A percentile compares a stretch with the other conserved stretches of the same genome.
phyloP scores from a whole-genome alignment of 2,113 vertebrate species.

The Pachypanchax playfairii region DNA sequence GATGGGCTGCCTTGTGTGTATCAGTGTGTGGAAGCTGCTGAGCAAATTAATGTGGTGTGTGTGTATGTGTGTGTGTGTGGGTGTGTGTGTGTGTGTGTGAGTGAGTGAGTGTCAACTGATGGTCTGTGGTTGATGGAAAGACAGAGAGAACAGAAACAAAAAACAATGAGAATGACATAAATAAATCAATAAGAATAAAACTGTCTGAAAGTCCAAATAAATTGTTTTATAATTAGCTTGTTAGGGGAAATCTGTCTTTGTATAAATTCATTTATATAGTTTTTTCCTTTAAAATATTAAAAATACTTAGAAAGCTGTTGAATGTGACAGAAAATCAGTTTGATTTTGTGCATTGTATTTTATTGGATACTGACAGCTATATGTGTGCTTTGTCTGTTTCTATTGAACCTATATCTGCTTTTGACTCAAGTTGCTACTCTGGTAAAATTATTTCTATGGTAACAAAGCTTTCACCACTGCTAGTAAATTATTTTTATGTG shows the following conservation, averaged over 20 bases:
- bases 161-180: neutral
- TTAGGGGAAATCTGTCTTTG: conserved; percentile 16
- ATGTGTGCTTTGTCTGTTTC: neutral
- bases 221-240: conserved; percentile 30
- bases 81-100: conserved; percentile 19
- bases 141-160: neutral
- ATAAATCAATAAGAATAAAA: neutral
- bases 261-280: conserved; percentile 7
- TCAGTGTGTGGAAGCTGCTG: conserved; percentile 60
- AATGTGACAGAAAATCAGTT: neutral
- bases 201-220: conserved; percentile 2
- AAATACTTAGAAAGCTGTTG: neutral
- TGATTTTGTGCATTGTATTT: accelerated
- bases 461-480: conserved; percentile 36
- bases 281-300: conserved; percentile 4
- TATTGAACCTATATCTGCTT: conserved; percentile 18
- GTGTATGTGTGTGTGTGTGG: conserved; percentile 21
- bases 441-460: conserved; percentile 44
- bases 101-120: conserved; percentile 1
- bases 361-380: neutral
- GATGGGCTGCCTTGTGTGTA: conserved; percentile 71
- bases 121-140: conserved; percentile 9
- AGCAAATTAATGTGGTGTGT: conserved; percentile 34
- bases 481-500: conserved; percentile 8
- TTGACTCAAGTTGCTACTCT: conserved; percentile 26